phyloP scores from a whole-genome alignment of 2,113 vertebrate species.

The human (Homo sapiens) region DNA sequence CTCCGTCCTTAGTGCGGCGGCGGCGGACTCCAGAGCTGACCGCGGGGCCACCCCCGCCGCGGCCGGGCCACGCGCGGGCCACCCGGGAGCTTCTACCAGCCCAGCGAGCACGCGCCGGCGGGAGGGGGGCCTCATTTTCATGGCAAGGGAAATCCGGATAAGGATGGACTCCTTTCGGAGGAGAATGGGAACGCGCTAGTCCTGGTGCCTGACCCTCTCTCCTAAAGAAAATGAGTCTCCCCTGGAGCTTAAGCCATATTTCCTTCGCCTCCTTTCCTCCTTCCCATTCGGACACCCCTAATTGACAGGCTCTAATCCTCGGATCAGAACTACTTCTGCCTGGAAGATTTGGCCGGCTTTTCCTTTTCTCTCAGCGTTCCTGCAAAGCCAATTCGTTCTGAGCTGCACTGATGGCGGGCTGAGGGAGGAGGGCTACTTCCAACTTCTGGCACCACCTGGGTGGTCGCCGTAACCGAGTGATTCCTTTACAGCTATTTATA shows the following conservation, averaged over 20 bases:
- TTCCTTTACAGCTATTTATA: neutral
- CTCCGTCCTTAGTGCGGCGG: rapidly evolving
- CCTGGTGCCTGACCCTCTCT: neutral
- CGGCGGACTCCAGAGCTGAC: no score
- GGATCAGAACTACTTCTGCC: constrained; percentile 54
- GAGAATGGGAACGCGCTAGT: neutral
- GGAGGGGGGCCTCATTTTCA: neutral
- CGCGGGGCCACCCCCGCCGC: neutral
- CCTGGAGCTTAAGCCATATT: constrained; percentile 3
- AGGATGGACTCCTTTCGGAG: neutral
- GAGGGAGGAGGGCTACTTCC: constrained; percentile 4
- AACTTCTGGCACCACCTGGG: constrained; percentile 68
- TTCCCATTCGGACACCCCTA: constrained; percentile 24
- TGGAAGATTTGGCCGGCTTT: constrained; percentile 51
- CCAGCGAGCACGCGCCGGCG: rapidly evolving
- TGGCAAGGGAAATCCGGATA: neutral
- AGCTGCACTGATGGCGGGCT: constrained; percentile 5
- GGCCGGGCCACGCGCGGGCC: neutral
- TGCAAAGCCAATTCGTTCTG: constrained; percentile 67
- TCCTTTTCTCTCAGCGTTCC: constrained; percentile 19
- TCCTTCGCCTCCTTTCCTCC: neutral
- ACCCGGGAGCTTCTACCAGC: neutral
- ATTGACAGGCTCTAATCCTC: constrained; percentile 64
- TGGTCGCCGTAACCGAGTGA: constrained; percentile 53
- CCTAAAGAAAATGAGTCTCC: neutral